Percentiles rank a stretch among this genome's conserved stretches.
Conservation (phyloP, 2,797 vertebrate genomes). For the Crypturellus tataupa region DNA sequence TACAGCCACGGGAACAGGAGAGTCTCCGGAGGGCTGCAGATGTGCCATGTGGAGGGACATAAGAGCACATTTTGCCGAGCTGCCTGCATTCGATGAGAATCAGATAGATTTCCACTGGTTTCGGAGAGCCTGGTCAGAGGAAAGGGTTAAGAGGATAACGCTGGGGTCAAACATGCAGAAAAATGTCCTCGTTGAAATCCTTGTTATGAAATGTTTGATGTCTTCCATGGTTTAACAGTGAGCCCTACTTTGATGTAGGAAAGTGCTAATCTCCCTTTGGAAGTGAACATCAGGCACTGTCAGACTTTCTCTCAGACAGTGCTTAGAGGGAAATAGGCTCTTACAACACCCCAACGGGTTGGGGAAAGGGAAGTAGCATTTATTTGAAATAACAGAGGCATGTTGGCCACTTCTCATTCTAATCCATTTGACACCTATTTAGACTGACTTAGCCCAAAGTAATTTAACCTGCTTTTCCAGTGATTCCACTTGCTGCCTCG, state of each 20-base stretch:
- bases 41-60: background rate
- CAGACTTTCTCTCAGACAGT: background rate
- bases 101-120: background rate
- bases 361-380: background rate
- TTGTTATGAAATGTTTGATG: conserved; percentile 28
- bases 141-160: conserved; percentile 44
- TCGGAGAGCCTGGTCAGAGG: conserved; percentile 4
- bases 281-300: background rate
- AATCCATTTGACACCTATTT: background rate
- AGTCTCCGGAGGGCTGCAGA: background rate
- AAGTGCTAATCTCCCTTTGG: background rate
- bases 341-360: accelerated
- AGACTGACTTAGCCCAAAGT: background rate
- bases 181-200: conserved; percentile 28
- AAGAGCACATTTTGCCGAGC: background rate
- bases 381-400: background rate
- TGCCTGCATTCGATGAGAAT: background rate
- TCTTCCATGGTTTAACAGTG: background rate
- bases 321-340: background rate
- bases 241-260: background rate
- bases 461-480: background rate
- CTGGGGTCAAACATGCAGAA: conserved; percentile 22
- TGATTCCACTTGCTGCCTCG: background rate
- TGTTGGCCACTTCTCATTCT: background rate
- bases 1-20: background rate